Evolutionary conservation across 2,113 vertebrate genomes (phyloP).

Genomic region (Calyptomena viridis): DNA sequence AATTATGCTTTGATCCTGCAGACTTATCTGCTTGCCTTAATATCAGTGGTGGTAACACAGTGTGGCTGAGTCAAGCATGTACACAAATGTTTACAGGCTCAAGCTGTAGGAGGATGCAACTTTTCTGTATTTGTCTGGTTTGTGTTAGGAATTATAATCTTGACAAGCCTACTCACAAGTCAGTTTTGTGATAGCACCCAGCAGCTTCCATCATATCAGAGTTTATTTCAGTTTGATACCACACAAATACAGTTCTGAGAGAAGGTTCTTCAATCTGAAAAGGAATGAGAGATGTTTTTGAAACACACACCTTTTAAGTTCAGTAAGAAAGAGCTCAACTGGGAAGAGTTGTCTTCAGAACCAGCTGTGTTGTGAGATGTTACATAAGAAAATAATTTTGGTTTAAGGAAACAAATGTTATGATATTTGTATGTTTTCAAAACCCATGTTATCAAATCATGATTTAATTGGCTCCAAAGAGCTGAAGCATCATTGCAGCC

Average conservation of each 20-base stretch:
- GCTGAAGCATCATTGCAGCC: background rate
- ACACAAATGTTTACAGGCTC: background rate
- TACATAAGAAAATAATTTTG: background rate
- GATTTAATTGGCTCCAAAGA: background rate
- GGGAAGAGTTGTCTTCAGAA: background rate
- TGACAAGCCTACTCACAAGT: background rate
- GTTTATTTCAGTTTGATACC: background rate
- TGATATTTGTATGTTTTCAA: background rate
- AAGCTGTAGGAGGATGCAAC: background rate
- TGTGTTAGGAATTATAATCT: background rate
- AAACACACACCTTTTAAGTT: background rate
- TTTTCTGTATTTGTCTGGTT: background rate
- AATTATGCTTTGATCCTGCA: constrained; percentile 7
- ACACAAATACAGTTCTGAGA: background rate
- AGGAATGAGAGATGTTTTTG: background rate
- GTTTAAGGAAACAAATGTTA: background rate
- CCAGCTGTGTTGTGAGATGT: background rate
- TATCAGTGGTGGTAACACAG: background rate
- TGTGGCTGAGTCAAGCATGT: background rate
- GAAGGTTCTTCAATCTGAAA: background rate
- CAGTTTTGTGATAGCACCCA: background rate
- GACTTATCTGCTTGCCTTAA: constrained; percentile 35
- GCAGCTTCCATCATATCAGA: background rate
- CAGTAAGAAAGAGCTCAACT: background rate
- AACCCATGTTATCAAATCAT: background rate